These are phyloP conservation scores for Sycophaga agraensis DNA, from an alignment of 1,140 invertebrate species.

Conservation along the genomic window DNA sequence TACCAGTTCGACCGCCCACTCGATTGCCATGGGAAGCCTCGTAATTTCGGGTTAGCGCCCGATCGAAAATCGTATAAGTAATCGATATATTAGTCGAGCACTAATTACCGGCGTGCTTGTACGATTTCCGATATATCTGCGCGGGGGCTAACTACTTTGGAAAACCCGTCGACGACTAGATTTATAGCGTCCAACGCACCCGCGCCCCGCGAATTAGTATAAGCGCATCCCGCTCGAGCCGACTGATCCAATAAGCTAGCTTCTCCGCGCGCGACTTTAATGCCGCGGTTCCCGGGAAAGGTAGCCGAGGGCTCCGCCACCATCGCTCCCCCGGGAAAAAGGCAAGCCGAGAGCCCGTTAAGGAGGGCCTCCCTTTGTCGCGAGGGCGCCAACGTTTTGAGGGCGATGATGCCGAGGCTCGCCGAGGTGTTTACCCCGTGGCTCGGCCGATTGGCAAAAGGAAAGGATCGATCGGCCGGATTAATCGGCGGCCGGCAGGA, in stretches of 20 bases:
- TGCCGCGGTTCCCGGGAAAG: too few relatives aligned
- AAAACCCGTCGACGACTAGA: slow-evolving; percentile 35
- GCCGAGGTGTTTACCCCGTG: too few relatives aligned
- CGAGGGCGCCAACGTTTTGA: too few relatives aligned
- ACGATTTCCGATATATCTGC: slow-evolving; percentile 40
- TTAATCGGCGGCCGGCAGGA: not conserved
- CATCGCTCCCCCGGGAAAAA: too few relatives aligned
- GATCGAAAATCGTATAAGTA: slow-evolving; percentile 42
- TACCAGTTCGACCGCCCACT: too few relatives aligned
- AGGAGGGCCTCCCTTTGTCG: too few relatives aligned
- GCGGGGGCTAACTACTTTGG: slow-evolving; percentile 28
- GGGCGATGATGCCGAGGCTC: too few relatives aligned
- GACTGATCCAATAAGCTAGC: slow-evolving; percentile 29
- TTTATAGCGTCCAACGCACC: slow-evolving; percentile 37
- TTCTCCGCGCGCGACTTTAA: slow-evolving; percentile 1
- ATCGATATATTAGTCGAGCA: slow-evolving; percentile 46
- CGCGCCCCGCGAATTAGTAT: slow-evolving; percentile 35
- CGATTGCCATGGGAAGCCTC: too few relatives aligned
- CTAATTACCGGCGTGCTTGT: slow-evolving; percentile 47
- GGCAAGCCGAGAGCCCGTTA: too few relatives aligned
- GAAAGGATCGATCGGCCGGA: too few relatives aligned
- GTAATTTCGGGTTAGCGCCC: slow-evolving; percentile 42
- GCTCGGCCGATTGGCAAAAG: too few relatives aligned
- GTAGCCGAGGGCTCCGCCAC: too few relatives aligned
- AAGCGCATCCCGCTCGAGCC: slow-evolving; percentile 38